Percentiles rank a stretch among this genome's conserved stretches.
These are phyloP conservation scores for Lipotes vexillifer DNA, from an alignment of 2,113 vertebrate species.

Conservation along the genomic window DNA sequence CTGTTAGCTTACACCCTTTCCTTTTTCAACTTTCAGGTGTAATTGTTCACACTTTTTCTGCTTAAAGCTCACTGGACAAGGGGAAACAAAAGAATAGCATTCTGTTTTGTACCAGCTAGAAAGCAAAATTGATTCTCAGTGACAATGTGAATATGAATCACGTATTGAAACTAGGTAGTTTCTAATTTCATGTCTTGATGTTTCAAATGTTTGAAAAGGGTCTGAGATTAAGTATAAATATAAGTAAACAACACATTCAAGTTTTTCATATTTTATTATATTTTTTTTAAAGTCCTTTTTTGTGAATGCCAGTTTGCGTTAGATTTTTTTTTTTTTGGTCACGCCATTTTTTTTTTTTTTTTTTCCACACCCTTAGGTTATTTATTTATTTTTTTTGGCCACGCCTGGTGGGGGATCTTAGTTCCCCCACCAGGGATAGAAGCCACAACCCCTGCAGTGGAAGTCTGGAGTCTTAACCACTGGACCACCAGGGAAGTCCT, in stretches of 20 bases:
- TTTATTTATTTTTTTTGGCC: too few species aligned
- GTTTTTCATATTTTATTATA: neutral
- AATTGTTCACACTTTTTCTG: neutral
- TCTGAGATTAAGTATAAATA: neutral
- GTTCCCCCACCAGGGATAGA: too few species aligned
- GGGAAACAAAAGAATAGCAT: neutral
- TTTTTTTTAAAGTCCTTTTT: too few species aligned
- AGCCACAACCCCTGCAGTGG: too few species aligned
- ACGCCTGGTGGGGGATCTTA: too few species aligned
- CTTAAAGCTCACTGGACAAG: neutral
- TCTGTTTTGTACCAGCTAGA: neutral
- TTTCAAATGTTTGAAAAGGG: constrained; percentile 20
- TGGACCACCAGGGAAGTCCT: too few species aligned
- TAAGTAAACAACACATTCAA: neutral
- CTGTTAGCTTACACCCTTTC: neutral
- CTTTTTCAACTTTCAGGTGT: neutral
- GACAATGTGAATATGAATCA: neutral
- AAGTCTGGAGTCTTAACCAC: too few species aligned
- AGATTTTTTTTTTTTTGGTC: too few species aligned
- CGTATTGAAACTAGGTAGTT: neutral
- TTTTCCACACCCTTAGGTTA: too few species aligned
- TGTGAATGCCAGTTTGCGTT: too few species aligned
- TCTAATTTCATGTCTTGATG: neutral
- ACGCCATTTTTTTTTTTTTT: too few species aligned
- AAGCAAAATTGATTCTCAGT: neutral